Evolutionary conservation across 1,140 invertebrate genomes (phyloP), one percentile per base, ranked within the genome.

Genomic region (Drosophila equinoxialis): DNA sequence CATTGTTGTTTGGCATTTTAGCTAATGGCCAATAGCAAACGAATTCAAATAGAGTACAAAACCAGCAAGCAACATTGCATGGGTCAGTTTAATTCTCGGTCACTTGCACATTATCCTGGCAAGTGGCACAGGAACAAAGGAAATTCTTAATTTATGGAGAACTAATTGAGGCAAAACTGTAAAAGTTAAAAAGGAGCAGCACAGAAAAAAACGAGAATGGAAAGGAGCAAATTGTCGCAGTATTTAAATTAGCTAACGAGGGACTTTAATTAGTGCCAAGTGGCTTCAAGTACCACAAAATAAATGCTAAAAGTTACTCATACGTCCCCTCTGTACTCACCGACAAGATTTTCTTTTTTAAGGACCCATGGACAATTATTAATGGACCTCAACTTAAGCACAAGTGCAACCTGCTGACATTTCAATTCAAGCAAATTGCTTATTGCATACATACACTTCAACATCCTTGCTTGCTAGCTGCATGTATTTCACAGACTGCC

Each of bases 221-320:
- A 42, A 42, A n/a, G 4, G 7, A 20, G 11, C 45, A 7, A 7
- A 48, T 48, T 48, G 68, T 63, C 65, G 48, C 75, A 73, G 66
- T 69, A 81, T 84, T 89, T 77, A 89, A 89, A 89, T 87, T 82
- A 71, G 65, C 65, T 71, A 74, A 77, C 76, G 63, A 71, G 79
- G 69, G 68, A 87, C 84, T 89, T 89, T 89, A 89, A 89, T 89
- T 84, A 84, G 80, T 84, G 84, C 51, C 77, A 79, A 77, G 76
- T 71, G 64, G 41, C 17, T 51, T 75, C 63, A 64, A 85, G 72
- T 83, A 68, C 66, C 48, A 71, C 65, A 30, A 68, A 82, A 74
- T 70, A 73, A 83, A 81, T 68, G 67, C 11, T 35, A 69, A 30
- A 65, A 65, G 72, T 82, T 79, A 64, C 76, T 68, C 79, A 86